phyloP scores from a whole-genome alignment of 2,797 vertebrate species.

The Lates japonicus region DNA sequence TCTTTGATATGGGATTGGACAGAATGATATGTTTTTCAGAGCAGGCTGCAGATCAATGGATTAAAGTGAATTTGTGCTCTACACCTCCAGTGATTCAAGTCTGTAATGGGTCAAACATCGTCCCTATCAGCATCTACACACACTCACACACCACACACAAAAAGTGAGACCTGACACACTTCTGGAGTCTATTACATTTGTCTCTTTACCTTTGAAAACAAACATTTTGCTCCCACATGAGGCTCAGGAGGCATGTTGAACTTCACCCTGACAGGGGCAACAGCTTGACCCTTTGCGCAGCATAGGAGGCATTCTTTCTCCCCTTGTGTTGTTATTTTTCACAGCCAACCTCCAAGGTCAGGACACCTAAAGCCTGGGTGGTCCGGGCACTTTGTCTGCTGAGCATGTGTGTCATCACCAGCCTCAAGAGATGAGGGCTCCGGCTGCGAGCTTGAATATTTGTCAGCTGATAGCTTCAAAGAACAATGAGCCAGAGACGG shows the following conservation, averaged over 20 bases:
- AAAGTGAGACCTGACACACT: constrained; percentile 37
- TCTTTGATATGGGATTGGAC: constrained; percentile 85
- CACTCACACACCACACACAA: constrained; percentile 19
- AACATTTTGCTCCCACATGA: constrained; percentile 52
- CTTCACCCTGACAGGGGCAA: constrained; percentile 69
- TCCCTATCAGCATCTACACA: constrained; percentile 25
- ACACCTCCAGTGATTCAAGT: constrained; percentile 47
- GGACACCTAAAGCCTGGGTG: constrained; percentile 81
- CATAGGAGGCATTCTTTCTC: constrained; percentile 75
- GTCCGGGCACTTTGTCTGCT: constrained; percentile 82
- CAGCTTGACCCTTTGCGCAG: constrained; percentile 68
- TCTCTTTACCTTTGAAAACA: constrained; percentile 56
- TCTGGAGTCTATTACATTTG: constrained; percentile 46
- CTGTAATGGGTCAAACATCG: constrained; percentile 36
- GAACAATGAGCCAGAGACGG: constrained; percentile 75
- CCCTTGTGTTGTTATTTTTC: constrained; percentile 80
- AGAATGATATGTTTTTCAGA: constrained; percentile 81
- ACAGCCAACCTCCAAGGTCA: constrained; percentile 84
- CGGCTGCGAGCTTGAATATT: constrained; percentile 67
- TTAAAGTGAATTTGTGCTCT: constrained; percentile 62
- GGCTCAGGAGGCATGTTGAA: constrained; percentile 63
- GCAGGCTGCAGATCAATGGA: constrained; percentile 76
- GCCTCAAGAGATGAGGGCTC: constrained; percentile 66
- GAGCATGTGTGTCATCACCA: constrained; percentile 84
- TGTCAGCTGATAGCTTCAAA: constrained; percentile 83